phyloP scores from a whole-genome alignment of 2,113 vertebrate species.

The Hymenochirus boettgeri region DNA sequence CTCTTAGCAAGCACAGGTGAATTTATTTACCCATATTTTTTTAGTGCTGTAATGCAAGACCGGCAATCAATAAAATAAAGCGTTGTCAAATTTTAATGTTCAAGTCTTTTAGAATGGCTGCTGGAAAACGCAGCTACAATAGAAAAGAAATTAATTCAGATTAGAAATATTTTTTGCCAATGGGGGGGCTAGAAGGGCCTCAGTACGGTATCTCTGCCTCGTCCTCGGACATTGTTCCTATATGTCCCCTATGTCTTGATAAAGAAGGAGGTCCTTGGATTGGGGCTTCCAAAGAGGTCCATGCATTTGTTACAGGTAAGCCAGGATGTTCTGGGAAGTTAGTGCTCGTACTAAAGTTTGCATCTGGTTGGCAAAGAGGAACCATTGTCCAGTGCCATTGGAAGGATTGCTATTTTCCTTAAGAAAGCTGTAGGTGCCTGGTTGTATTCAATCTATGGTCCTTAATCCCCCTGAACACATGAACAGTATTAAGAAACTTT shows the following conservation, averaged over 20 bases:
- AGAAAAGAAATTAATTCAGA: conserved; percentile 65
- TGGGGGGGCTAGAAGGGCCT: too few species aligned
- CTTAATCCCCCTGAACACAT: conserved; percentile 92
- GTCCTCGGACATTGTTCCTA: conserved; percentile 82
- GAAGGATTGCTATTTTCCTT: conserved; percentile 60
- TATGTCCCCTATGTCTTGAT: conserved; percentile 84
- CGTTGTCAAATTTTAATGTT: conserved; percentile 72
- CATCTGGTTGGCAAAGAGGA: conserved; percentile 73
- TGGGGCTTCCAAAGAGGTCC: conserved; percentile 86
- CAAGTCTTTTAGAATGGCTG: conserved; percentile 75
- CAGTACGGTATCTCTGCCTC: conserved; percentile 91
- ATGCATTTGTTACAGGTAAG: conserved; percentile 69
- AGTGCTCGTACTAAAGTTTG: conserved; percentile 82
- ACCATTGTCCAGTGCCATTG: conserved; percentile 60
- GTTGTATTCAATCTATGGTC: conserved; percentile 96
- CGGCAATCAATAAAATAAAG: conserved; percentile 79
- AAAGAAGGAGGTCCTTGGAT: conserved; percentile 81
- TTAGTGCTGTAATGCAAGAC: conserved; percentile 72
- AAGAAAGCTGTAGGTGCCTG: conserved; percentile 78
- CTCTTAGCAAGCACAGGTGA: conserved; percentile 74
- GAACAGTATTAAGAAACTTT: conserved; percentile 68
- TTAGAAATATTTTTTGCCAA: conserved; percentile 75
- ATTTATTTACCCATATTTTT: conserved; percentile 51
- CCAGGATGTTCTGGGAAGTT: conserved; percentile 73
- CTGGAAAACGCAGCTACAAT: conserved; percentile 67